Evolutionary conservation across 2,113 vertebrate species (phyloP), one percentile per base, ranked within the genome.

Genomic region (Rhegmatorhina hoffmannsi): DNA sequence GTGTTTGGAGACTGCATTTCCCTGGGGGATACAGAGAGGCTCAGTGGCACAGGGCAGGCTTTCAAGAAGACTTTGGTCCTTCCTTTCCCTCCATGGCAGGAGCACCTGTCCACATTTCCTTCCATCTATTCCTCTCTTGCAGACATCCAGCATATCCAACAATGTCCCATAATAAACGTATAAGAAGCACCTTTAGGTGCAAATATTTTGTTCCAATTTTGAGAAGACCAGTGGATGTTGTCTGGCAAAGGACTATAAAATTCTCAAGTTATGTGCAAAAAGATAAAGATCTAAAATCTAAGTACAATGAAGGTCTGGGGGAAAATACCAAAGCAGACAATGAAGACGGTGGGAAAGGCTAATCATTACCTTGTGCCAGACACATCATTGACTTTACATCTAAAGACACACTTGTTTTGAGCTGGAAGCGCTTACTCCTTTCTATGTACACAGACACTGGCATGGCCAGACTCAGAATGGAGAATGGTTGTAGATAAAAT

Each of bases 371-470:
- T 93, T 81, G 12, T 68, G 24, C 31, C 31, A 29, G 14, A 43
- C 0, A 0, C 21, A 33, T 11, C 9, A 19, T 44, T 70, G 53
- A 25, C 29, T 82, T 79, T 49, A 62, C 9, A 34, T 21, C 25
- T 55, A 17, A 74, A 89, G 67, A 12, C 5, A 74, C 3, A 11
- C 8, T 17, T 53, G 4, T 43, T 82, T 34, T 68, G 28, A 76
- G 9, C 23, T 76, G 33, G 44, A 81, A 84, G 8, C 25, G 53
- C 10, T 87, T 46, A 24, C 1, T 50, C 6, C n/a, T 55, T 77
- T 10, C 34, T 40, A 1, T 1, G 0, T 17, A 19, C 19, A 47
- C 34, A 69, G 49, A 33, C 24, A 34, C 14, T 34, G 6, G 7
- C 19, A 31, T 15, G 10, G n/a, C 19, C 40, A 56, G 23, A 52